phyloP scores from a whole-genome alignment of 1,140 invertebrate species.

The Hycleus cichorii region DNA sequence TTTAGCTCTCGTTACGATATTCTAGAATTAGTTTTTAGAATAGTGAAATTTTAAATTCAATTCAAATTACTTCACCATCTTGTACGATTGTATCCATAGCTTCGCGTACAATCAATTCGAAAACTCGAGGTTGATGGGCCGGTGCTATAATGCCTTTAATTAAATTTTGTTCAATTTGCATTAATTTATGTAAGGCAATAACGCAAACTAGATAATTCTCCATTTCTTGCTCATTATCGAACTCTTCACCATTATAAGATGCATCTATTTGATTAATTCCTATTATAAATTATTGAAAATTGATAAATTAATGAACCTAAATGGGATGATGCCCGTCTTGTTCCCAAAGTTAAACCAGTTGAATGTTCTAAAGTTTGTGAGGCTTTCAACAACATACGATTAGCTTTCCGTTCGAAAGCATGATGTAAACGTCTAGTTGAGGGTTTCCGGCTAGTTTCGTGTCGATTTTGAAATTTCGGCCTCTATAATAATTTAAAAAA shows the following conservation, averaged over 20 bases:
- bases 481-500: slow-evolving; percentile 34
- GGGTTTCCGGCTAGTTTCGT: slow-evolving; percentile 43
- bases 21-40: slow-evolving; percentile 39
- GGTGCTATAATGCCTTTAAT: slow-evolving; percentile 78
- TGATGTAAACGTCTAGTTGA: slow-evolving; percentile 45
- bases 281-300: slow-evolving; percentile 27
- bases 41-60: no score
- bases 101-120: slow-evolving; percentile 76
- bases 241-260: slow-evolving; percentile 50
- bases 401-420: slow-evolving; percentile 78
- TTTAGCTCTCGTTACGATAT: slow-evolving; percentile 68
- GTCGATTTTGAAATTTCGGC: slow-evolving; percentile 47
- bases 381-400: slow-evolving; percentile 76
- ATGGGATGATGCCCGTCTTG: slow-evolving; percentile 43
- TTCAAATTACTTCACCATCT: slow-evolving; percentile 65
- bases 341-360: slow-evolving; percentile 58
- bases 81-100: slow-evolving; percentile 77
- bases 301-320: slow-evolving; percentile 30
- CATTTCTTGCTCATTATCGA: slow-evolving; percentile 74
- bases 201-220: slow-evolving; percentile 81
- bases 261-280: slow-evolving; percentile 28
- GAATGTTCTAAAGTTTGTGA: slow-evolving; percentile 72
- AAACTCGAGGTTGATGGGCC: slow-evolving; percentile 71
- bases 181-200: slow-evolving; percentile 77
- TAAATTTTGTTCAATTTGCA: slow-evolving; percentile 77